Base-by-base conservation (phyloP, 2,113 vertebrate genomes). In the Cygnus atratus region DNA sequence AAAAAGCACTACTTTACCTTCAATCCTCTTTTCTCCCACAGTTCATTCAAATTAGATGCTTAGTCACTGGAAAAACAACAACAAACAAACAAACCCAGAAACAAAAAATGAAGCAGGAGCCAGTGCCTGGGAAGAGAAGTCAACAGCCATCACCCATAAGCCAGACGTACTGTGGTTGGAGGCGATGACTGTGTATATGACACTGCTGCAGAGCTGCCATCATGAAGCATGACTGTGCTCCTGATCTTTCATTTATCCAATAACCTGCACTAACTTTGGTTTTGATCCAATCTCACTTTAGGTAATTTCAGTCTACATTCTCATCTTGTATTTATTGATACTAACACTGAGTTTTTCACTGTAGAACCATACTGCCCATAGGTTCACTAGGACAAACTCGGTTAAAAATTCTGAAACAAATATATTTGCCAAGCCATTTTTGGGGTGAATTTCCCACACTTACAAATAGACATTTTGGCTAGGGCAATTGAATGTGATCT, bases 1-100 rank as follows among this genome's bases (percentile, higher is more conserved):
- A 76, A 82, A 55, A 96, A 95, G 58, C 78, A 70, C 58, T 90
- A 68, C 91, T 87, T 97, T 91, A 96, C 78, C 85, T 96, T 97
- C 95, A 94, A 55, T 62, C 84, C 31, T 61, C 58, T 87, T 87
- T 77, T 96, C 71, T 93, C 83, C 48, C 76, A 54, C 44, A 67
- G 89, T 6, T 92, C 67, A 93, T 90, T 93, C 79, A 90, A 94
- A 88, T 90, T 48, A 79, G 78, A 83, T 88, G 82, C 85, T 94
- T 88, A 94, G 71, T 93, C 88, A 90, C 33, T 62, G 33, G 13
- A 15, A 12, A n/a, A 63, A 58, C 37, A 72, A 29, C 10, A 33
- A 50, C 8, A 54, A 62, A 48, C 19, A 50, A 79, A 84, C 43
- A 54, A 71, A 62, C 20, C 39, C 26, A 55, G 59, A 57, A 87